A percentile compares a stretch with the other conserved stretches of the same genome.
Evolutionary conservation across 2,888 invertebrate species (phyloP).

Genomic region (Cantharis nigra): DNA sequence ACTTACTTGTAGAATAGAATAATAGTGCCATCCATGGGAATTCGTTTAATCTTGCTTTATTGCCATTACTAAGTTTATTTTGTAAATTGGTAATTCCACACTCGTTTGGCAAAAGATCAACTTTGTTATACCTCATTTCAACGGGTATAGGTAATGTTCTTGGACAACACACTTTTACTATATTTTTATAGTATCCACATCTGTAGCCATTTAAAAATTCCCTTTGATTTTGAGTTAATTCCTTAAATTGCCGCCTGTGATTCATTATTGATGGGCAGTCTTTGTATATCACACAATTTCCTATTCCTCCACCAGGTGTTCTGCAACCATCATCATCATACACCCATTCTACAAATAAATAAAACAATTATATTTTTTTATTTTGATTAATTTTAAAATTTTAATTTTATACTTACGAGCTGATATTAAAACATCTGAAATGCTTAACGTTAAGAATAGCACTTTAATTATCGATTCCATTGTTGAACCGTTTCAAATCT

Average conservation of each 20-base stretch:
- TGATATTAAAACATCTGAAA: background rate
- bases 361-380: too few relatives aligned
- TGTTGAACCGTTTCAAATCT: background rate
- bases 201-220: background rate
- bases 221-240: background rate
- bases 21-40: slow-evolving; percentile 80
- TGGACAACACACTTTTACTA: slow-evolving; percentile 15
- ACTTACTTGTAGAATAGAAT: slow-evolving; percentile 55
- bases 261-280: slow-evolving; percentile 34
- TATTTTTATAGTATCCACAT: background rate
- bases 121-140: background rate
- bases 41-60: slow-evolving; percentile 64
- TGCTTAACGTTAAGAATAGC: background rate
- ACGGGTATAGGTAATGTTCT: background rate
- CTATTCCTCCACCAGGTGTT: slow-evolving; percentile 46
- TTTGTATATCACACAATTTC: slow-evolving; percentile 50
- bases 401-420: background rate
- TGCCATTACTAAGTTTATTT: slow-evolving; percentile 57
- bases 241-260: background rate
- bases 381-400: too few relatives aligned
- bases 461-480: background rate
- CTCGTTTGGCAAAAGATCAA: background rate
- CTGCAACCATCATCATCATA: slow-evolving; percentile 41
- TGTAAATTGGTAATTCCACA: slow-evolving; percentile 19
- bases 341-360: slow-evolving; percentile 23